Conservation (phyloP, 2,113 vertebrate genomes). For the Psilopsiagon aymara region DNA sequence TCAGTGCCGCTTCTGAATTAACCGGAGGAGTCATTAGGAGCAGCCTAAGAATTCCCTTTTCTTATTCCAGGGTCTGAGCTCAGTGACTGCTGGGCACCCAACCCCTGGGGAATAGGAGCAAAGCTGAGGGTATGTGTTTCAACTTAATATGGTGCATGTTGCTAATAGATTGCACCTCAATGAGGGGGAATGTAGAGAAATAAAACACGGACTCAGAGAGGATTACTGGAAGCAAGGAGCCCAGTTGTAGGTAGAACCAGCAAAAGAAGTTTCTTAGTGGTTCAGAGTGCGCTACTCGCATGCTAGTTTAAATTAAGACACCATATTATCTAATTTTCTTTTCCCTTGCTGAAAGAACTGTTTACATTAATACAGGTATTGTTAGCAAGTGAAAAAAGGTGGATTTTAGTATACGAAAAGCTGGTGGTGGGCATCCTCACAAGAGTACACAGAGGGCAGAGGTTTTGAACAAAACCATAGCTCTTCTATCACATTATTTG, state of each 20-base stretch:
- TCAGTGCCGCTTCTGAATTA: constrained; percentile 7
- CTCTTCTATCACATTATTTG: neutral
- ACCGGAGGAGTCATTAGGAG: constrained; percentile 1
- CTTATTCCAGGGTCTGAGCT: neutral
- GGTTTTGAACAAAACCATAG: neutral
- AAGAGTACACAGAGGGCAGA: neutral
- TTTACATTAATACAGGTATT: neutral
- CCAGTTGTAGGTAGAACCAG: neutral
- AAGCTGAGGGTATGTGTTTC: neutral
- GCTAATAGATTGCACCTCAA: neutral
- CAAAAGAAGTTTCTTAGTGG: neutral
- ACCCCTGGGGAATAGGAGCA: constrained; percentile 9
- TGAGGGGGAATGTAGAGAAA: neutral
- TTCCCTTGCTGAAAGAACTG: neutral
- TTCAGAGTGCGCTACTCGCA: neutral
- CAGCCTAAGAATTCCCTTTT: neutral
- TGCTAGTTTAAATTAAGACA: neutral
- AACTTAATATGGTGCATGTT: neutral
- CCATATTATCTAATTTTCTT: neutral
- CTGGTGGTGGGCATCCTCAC: neutral
- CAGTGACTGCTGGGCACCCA: neutral
- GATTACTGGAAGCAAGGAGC: constrained; percentile 6
- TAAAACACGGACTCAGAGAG: neutral
- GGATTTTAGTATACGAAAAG: neutral
- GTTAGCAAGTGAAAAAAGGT: neutral